A percentile compares a stretch with the other conserved stretches of the same genome.
Conservation (phyloP, 2,113 vertebrate species). For the Etia nguti region DNA sequence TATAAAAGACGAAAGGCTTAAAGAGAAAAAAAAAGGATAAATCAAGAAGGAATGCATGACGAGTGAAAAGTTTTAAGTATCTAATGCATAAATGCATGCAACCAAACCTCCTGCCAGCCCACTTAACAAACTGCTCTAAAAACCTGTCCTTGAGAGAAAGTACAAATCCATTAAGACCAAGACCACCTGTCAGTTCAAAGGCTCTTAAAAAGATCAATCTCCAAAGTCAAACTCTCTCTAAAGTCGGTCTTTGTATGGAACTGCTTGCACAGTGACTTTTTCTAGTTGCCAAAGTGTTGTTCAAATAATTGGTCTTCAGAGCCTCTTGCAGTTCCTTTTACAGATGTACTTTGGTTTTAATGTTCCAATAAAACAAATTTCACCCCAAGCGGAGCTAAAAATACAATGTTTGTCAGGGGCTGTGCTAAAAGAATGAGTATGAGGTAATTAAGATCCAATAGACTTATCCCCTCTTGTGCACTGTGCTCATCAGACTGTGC, state of each 20-base stretch:
- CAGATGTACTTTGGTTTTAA: not conserved
- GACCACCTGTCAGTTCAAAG: not conserved
- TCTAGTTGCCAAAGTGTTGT: not conserved
- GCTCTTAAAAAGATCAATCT: slow-evolving; percentile 1
- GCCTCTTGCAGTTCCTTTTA: not conserved
- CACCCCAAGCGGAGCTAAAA: not conserved
- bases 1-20: not conserved
- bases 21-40: not conserved
- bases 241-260: not conserved
- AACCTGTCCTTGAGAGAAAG: not conserved
- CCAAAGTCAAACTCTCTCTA: not conserved
- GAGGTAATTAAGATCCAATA: not conserved
- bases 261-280: not conserved
- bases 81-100: not conserved
- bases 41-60: not conserved
- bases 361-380: not conserved
- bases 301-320: not conserved
- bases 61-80: not conserved
- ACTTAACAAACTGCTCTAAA: not conserved
- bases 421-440: not conserved
- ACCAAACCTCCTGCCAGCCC: not conserved
- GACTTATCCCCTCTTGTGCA: not conserved
- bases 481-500: not conserved
- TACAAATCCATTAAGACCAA: not conserved
- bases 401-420: not conserved